Conservation (phyloP, 1,140 invertebrate genomes). For the Rhopalosiphum padi region DNA sequence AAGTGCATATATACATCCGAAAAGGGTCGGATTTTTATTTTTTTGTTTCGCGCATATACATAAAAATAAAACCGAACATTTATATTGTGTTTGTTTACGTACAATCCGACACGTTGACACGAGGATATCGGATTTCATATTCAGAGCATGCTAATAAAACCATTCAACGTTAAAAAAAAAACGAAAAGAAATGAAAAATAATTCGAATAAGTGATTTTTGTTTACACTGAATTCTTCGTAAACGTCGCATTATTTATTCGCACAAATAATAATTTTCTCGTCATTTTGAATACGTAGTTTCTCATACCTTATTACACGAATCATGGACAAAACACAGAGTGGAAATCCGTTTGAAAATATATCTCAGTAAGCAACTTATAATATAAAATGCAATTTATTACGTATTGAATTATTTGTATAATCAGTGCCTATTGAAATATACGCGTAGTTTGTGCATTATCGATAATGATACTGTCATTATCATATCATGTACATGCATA, state of each 20-base stretch:
- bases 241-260: background rate
- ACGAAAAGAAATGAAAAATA: background rate
- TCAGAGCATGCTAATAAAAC: background rate
- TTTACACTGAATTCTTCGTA: slow-evolving; percentile 34
- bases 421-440: slow-evolving; percentile 3
- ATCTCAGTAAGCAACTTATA: slow-evolving; percentile 15
- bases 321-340: background rate
- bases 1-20: slow-evolving; percentile 45
- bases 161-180: slow-evolving; percentile 14
- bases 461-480: background rate
- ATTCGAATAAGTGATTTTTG: slow-evolving; percentile 26
- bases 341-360: background rate
- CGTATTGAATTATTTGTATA: slow-evolving; percentile 21
- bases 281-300: background rate
- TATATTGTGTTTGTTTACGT: slow-evolving; percentile 42
- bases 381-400: slow-evolving; percentile 4
- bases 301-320: background rate
- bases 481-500: background rate
- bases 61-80: slow-evolving; percentile 39
- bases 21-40: slow-evolving; percentile 36
- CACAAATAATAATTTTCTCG: background rate
- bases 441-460: background rate
- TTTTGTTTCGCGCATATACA: background rate
- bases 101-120: slow-evolving; percentile 47
- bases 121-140: slow-evolving; percentile 41